phyloP scores from a whole-genome alignment of 1,140 invertebrate genomes.

The Drosophila murphyi region DNA sequence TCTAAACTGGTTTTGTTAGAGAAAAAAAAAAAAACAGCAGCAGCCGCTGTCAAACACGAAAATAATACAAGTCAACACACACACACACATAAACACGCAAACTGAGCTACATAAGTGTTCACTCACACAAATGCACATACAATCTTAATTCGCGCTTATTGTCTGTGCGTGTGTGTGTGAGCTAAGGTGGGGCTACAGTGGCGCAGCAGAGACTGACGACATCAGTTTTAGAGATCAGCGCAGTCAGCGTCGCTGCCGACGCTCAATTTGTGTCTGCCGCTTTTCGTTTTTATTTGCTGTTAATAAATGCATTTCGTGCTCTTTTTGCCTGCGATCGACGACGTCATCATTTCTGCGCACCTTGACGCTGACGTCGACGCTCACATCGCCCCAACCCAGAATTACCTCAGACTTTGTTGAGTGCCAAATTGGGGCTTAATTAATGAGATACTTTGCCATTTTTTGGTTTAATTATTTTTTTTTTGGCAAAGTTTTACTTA shows the following conservation, averaged over 20 bases:
- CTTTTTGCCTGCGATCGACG: constrained; percentile 58
- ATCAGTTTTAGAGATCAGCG: constrained; percentile 35
- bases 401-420: constrained; percentile 35
- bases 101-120: constrained; percentile 16
- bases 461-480: too few relatives aligned
- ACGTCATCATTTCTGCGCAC: constrained; percentile 66
- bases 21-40: constrained; percentile 47
- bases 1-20: constrained; percentile 70
- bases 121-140: constrained; percentile 8
- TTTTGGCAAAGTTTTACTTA: too few relatives aligned
- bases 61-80: constrained; percentile 38
- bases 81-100: constrained; percentile 13
- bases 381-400: constrained; percentile 57
- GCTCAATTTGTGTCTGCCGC: constrained; percentile 32
- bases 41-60: constrained; percentile 58
- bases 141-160: constrained; percentile 72
- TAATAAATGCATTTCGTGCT: constrained; percentile 6
- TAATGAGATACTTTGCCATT: too few relatives aligned
- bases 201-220: constrained; percentile 17
- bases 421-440: too few relatives aligned
- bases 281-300: constrained; percentile 18
- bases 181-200: constrained; percentile 64
- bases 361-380: constrained; percentile 36
- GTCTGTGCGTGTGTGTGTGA: constrained; percentile 25
- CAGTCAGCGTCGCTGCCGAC: constrained; percentile 38